phyloP scores from a whole-genome alignment of 2,113 vertebrate genomes.

The Cranoglanis bouderius region DNA sequence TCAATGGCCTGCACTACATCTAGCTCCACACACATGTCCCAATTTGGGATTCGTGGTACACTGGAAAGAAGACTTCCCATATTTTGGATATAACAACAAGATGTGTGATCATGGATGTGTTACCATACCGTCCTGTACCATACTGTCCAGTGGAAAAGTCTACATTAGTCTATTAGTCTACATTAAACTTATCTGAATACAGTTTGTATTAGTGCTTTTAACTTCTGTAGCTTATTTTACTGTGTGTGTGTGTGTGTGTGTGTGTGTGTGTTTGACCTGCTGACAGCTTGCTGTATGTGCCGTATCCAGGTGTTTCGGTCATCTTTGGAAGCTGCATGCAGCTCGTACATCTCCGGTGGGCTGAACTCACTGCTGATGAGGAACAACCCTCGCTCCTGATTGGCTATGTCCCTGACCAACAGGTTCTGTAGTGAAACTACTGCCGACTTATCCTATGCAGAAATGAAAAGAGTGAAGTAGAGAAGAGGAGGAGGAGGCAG shows the following conservation, averaged over 20 bases:
- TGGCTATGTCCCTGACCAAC: conserved; percentile 89
- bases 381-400: conserved; percentile 93
- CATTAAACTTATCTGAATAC: background rate
- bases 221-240: background rate
- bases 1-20: background rate
- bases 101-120: background rate
- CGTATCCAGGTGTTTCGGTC: conserved; percentile 87
- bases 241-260: conserved; percentile 19
- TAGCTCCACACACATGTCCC: background rate
- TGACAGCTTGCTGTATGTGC: conserved; percentile 80
- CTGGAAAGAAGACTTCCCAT: background rate
- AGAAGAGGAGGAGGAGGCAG: background rate
- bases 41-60: background rate
- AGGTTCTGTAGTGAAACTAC: conserved; percentile 87
- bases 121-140: background rate
- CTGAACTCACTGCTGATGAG: conserved; percentile 80
- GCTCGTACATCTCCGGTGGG: conserved; percentile 92
- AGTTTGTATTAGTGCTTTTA: background rate
- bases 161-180: background rate
- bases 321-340: conserved; percentile 83
- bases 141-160: background rate
- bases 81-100: background rate
- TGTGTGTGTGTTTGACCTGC: conserved; percentile 67
- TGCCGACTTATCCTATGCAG: conserved; percentile 81
- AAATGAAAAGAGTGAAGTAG: background rate